Evolutionary conservation across 2,888 invertebrate species (phyloP), one percentile per base, ranked within the genome.

Genomic region (Campoletis raptor): DNA sequence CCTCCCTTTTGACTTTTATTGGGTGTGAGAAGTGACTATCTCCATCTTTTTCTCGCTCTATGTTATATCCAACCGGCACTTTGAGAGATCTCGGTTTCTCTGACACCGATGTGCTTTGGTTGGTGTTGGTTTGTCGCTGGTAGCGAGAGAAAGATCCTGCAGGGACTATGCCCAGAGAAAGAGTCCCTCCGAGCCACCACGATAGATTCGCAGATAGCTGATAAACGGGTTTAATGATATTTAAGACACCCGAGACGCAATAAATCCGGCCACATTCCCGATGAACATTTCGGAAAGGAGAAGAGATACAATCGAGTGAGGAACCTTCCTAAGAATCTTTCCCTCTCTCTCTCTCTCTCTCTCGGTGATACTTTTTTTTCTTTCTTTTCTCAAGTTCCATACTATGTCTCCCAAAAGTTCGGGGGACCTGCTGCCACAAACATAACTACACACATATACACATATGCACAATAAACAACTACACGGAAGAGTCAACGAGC

Each of bases 191-290:
- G 40, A 77, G 76, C 70, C 57, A 74, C 70, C 57, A 74, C 88
- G 88, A 89, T 88, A 88, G 88, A 88, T 87, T 86, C 67, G 83
- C 89, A 86, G 89, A 89, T 89, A 89, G 85, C 89, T 88, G 89
- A 89, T 89, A 88, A 89, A 88, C 88, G 84, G 88, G 88, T 88
- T 88, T 89, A 89, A 89, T 88, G 89, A 90, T 90, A 90, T 90
- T 89, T 89, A 89, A 90, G 89, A 88, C 88, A 89, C 87, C 86
- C 80, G 87, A 87, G 89, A 81, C 87, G 89, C 88, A 90, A 89
- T 89, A 88, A 89, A 89, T 88, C 89, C 89, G 85, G 83, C 87
- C 88, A 88, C 88, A 89, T 90, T 89, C 90, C 86, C 88, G 88
- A 88, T 88, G 89, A 89, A 89, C 88, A 87, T 87, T 89, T 89